phyloP scores from a whole-genome alignment of 1,140 invertebrate genomes.

The Polypedilum vanderplanki region DNA sequence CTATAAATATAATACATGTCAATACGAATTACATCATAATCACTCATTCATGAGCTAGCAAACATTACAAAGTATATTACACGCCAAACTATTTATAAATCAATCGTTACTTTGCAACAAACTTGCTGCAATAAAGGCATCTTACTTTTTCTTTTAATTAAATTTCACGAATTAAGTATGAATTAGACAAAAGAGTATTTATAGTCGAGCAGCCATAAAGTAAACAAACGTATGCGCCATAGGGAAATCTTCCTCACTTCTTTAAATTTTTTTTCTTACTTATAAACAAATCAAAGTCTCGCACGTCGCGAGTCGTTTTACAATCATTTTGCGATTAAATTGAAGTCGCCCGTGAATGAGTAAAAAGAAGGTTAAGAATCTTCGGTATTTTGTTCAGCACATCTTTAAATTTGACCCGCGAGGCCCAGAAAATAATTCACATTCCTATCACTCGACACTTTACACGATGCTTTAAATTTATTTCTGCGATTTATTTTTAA shows the following conservation, averaged over 20 bases:
- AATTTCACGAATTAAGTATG: too few species aligned
- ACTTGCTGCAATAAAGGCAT: too few species aligned
- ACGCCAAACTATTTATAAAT: too few species aligned
- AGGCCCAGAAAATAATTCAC: not conserved
- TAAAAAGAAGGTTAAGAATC: not conserved
- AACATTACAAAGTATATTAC: not conserved
- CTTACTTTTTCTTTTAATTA: too few species aligned
- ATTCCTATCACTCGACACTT: not conserved
- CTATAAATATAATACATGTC: too few species aligned
- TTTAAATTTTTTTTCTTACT: not conserved
- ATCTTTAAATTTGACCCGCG: not conserved
- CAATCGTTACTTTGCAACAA: too few species aligned
- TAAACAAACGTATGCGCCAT: not conserved
- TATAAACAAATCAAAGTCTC: not conserved
- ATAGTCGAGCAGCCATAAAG: conserved; percentile 2
- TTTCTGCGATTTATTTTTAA: not conserved
- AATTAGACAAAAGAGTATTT: not conserved
- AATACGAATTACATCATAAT: not conserved
- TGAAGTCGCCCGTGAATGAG: not conserved
- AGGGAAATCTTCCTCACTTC: not conserved
- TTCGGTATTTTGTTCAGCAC: not conserved
- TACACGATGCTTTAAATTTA: not conserved
- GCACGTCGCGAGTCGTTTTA: not conserved
- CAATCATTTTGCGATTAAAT: not conserved
- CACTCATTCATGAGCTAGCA: not conserved